Conservation (phyloP, 2,113 vertebrate species). For the Struthio camelus region DNA sequence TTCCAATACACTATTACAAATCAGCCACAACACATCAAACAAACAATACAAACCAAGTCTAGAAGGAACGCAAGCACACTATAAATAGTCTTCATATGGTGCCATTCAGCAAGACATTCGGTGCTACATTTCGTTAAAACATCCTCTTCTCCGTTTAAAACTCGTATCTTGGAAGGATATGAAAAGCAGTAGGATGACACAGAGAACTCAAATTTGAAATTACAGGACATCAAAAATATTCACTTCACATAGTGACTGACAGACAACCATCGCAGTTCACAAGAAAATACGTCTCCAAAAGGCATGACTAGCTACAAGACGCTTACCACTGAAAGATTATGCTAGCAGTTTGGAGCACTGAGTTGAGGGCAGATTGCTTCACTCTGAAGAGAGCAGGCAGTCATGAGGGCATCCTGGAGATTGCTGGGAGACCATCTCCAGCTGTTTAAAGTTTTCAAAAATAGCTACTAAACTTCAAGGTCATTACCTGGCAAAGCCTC, state of each 20-base stretch:
- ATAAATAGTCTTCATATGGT: slow-evolving; percentile 30
- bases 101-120: slow-evolving; percentile 50
- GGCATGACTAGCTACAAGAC: neutral
- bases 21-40: slow-evolving; percentile 60
- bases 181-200: slow-evolving; percentile 7
- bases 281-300: neutral
- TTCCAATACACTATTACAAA: slow-evolving; percentile 72
- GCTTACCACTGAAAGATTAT: neutral
- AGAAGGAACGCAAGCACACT: slow-evolving; percentile 55
- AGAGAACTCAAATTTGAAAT: slow-evolving; percentile 35
- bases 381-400: neutral
- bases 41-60: slow-evolving; percentile 62
- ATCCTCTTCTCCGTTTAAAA: slow-evolving; percentile 28
- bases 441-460: neutral
- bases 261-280: neutral
- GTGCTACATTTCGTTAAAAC: slow-evolving; percentile 29
- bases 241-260: neutral
- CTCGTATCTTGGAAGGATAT: slow-evolving; percentile 24
- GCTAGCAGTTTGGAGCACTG: neutral
- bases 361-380: neutral
- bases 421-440: neutral
- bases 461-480: neutral
- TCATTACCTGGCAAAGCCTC: neutral
- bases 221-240: slow-evolving; percentile 3
- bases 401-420: neutral